Evolutionary conservation across 2,888 invertebrate species (phyloP).

Genomic region (Calliscelio sp.): DNA sequence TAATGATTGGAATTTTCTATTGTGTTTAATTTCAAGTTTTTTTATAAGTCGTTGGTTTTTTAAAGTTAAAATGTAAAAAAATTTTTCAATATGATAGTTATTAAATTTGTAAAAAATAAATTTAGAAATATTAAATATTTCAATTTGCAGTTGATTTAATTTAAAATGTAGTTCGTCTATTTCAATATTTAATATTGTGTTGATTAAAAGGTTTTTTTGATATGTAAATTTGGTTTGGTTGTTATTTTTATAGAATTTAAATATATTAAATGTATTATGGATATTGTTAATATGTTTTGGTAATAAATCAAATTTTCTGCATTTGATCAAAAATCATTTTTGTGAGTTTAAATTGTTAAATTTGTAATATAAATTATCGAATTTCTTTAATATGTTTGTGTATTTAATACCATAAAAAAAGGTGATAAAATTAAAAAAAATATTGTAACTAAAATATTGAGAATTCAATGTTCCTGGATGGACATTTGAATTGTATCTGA

Average conservation of each 20-base stretch:
- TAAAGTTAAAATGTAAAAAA: background rate
- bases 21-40: background rate
- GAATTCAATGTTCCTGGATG: no score
- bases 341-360: no score
- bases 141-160: background rate
- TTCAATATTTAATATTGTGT: background rate
- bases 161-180: conserved; percentile 6
- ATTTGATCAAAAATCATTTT: background rate
- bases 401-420: no score
- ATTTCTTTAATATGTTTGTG: no score
- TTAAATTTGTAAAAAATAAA: background rate
- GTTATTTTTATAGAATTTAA: background rate
- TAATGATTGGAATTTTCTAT: conserved; percentile 1
- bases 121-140: background rate
- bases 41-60: background rate
- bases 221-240: no score
- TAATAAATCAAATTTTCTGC: background rate
- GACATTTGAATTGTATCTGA: no score
- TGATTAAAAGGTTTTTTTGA: background rate
- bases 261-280: background rate
- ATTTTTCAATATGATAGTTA: background rate
- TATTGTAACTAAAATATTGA: no score
- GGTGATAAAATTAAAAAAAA: no score
- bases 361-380: no score
- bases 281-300: conserved; percentile 1